Percentiles rank a stretch among this genome's conserved stretches.
Evolutionary conservation across 2,797 vertebrate genomes (phyloP).

Genomic region (Sebastes cheni): DNA sequence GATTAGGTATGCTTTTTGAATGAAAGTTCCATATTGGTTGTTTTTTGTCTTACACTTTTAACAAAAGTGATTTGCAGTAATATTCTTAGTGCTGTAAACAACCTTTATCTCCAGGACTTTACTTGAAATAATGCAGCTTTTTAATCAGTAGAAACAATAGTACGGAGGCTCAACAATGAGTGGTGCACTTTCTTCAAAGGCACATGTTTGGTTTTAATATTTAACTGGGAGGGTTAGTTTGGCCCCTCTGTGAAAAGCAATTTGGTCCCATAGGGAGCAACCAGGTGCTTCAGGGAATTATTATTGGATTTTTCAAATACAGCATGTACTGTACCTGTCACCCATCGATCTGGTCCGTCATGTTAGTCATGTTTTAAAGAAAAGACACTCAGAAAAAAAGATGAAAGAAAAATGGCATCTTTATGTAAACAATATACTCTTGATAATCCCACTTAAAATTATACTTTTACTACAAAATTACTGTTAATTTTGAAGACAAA

Average conservation of each 20-base stretch:
- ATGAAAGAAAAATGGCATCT: background rate
- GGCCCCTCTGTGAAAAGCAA: background rate
- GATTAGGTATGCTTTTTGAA: constrained; percentile 63
- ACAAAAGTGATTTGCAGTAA: background rate
- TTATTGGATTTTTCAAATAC: background rate
- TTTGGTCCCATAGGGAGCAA: constrained; percentile 7
- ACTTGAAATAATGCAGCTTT: background rate
- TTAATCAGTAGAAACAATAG: background rate
- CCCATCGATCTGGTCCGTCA: background rate
- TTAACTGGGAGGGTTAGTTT: constrained; percentile 3
- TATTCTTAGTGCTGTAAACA: background rate
- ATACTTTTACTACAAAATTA: background rate
- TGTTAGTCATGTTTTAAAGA: background rate
- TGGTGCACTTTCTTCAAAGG: constrained; percentile 8
- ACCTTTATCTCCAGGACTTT: background rate
- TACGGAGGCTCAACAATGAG: background rate
- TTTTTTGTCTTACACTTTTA: background rate
- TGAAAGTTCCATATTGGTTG: constrained; percentile 14
- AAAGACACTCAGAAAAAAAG: background rate
- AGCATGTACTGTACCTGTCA: background rate
- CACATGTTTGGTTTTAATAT: constrained; percentile 29
- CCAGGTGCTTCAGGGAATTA: constrained; percentile 4
- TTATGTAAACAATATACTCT: background rate
- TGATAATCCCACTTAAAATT: background rate
- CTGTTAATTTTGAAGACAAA: background rate